A percentile compares a stretch with the other conserved stretches of the same genome.
Conservation (phyloP, 2,888 invertebrate species). For the Trissonchulus sp. region DNA sequence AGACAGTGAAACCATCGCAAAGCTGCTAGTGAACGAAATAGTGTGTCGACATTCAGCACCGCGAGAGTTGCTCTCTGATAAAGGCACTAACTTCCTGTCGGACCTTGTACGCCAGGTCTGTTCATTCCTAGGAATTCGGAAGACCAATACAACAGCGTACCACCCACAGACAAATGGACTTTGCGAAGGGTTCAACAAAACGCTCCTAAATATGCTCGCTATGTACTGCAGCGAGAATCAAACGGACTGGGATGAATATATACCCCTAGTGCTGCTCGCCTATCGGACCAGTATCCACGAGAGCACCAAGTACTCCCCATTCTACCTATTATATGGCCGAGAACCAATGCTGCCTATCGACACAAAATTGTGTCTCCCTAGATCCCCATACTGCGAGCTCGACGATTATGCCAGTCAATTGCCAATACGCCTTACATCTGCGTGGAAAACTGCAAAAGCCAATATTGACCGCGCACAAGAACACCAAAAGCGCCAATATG, state of each 20-base stretch:
- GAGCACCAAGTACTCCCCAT: conserved; percentile 36
- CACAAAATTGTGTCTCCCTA: too few relatives aligned
- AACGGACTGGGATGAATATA: conserved; percentile 36
- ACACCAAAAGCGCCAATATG: too few relatives aligned
- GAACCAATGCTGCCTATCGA: conserved; percentile 36
- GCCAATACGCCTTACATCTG: too few relatives aligned
- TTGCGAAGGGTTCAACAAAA: conserved; percentile 39
- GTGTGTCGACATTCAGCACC: conserved; percentile 28
- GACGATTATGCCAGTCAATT: too few relatives aligned
- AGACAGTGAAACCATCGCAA: neutral
- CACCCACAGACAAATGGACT: too few relatives aligned
- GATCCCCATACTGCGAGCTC: too few relatives aligned
- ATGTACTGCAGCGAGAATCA: conserved; percentile 34
- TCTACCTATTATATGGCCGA: conserved; percentile 36
- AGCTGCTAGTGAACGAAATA: conserved; percentile 22
- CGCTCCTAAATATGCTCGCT: conserved; percentile 37
- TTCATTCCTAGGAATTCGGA: conserved; percentile 26
- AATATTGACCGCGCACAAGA: too few relatives aligned
- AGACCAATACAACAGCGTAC: too few relatives aligned
- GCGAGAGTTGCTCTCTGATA: conserved; percentile 34
- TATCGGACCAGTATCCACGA: conserved; percentile 36
- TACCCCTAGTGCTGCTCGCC: conserved; percentile 34
- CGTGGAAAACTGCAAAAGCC: too few relatives aligned
- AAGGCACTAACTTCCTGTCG: conserved; percentile 36
- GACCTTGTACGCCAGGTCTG: conserved; percentile 33